phyloP scores from a whole-genome alignment of 2,797 vertebrate species.

The Meda fulgida region DNA sequence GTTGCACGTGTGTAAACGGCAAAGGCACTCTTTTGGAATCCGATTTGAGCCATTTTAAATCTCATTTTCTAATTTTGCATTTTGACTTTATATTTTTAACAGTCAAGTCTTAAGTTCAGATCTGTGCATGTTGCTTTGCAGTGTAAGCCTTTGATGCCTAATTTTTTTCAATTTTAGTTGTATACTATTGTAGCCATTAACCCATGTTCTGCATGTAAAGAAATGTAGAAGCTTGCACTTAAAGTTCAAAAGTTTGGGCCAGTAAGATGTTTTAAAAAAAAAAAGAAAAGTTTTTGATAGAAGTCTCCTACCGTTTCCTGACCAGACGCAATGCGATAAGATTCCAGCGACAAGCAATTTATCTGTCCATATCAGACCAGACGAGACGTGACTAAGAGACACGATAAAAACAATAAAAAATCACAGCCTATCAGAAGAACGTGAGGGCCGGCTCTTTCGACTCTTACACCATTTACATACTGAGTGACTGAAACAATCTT shows the following conservation, averaged over 20 bases:
- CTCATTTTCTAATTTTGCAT: not conserved
- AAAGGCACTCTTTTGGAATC: not conserved
- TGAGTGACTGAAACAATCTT: not conserved
- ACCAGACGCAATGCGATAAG: not conserved
- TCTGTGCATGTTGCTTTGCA: slow-evolving; percentile 1
- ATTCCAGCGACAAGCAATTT: not conserved
- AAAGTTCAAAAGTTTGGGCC: not conserved
- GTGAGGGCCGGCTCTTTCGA: not conserved
- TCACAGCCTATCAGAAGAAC: not conserved
- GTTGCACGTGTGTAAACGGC: not conserved
- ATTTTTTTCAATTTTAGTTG: not conserved
- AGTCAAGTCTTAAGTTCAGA: not conserved
- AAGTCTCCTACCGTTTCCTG: not conserved
- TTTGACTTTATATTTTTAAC: not conserved
- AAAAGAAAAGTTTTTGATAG: not conserved
- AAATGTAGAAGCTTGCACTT: not conserved
- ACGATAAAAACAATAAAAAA: not conserved
- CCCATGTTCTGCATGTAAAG: not conserved
- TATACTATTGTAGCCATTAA: not conserved
- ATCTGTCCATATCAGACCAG: not conserved
- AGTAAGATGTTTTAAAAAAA: not conserved
- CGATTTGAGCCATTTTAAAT: not conserved
- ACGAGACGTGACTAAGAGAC: not conserved
- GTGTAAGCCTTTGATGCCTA: not conserved
- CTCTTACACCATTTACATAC: not conserved